Percentiles rank a stretch among this genome's conserved stretches.
These are phyloP conservation scores for Tineola bisselliella DNA, from an alignment of 2,888 invertebrate genomes.

Conservation along the genomic window DNA sequence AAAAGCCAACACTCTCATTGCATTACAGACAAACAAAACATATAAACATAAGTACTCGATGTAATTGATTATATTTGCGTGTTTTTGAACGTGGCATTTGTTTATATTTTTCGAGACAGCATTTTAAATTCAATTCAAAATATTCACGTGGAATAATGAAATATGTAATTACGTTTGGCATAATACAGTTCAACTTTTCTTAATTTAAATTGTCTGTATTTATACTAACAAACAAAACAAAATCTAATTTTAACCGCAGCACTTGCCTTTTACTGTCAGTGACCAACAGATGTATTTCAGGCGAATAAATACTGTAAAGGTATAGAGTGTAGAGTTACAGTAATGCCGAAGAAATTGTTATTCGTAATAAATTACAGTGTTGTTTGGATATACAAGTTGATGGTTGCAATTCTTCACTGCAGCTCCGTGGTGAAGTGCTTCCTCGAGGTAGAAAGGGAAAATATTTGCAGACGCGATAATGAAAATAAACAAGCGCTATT, in stretches of 20 bases:
- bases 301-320: too few relatives aligned
- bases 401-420: background rate
- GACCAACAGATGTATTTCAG: too few relatives aligned
- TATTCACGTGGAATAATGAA: too few relatives aligned
- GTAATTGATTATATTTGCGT: background rate
- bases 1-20: background rate
- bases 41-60: background rate
- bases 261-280: too few relatives aligned
- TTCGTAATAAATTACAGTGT: background rate
- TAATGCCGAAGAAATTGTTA: too few relatives aligned
- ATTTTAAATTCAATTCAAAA: too few relatives aligned
- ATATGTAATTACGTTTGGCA: too few relatives aligned
- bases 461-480: background rate
- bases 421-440: background rate
- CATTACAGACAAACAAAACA: slow-evolving; percentile 5
- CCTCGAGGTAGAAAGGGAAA: background rate
- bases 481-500: background rate
- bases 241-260: too few relatives aligned
- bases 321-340: too few relatives aligned
- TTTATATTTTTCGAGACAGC: background rate
- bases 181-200: too few relatives aligned
- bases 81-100: background rate
- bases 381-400: background rate
- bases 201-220: too few relatives aligned
- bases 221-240: too few relatives aligned